A percentile compares a stretch with the other conserved stretches of the same genome.
Conservation (phyloP, 30 jellyfish, hydroid and myxozoan species). For the Pelagia noctiluca region DNA sequence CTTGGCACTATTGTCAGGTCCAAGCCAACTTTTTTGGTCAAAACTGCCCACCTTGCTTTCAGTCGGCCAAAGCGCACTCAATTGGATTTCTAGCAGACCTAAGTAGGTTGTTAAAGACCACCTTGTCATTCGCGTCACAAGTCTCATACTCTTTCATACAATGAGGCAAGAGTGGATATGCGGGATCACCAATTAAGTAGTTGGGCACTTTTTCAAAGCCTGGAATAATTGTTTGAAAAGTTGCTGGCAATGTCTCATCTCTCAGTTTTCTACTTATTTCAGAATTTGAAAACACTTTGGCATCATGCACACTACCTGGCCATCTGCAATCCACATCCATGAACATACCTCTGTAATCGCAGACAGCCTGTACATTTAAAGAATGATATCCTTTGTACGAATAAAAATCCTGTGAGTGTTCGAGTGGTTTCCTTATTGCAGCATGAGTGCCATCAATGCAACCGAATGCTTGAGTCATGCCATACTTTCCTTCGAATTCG, state of each 20-base stretch:
- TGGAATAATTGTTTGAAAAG: slow-evolving; percentile 2
- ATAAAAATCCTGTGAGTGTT: slow-evolving; percentile 43
- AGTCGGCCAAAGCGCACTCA: slow-evolving; percentile 86
- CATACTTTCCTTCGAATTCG: slow-evolving; percentile 28
- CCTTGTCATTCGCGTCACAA: slow-evolving; percentile 49
- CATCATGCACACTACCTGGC: slow-evolving; percentile 82
- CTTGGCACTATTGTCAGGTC: slow-evolving; percentile 53
- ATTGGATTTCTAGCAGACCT: slow-evolving; percentile 78
- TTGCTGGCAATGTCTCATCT: slow-evolving; percentile 32
- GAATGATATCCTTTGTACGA: slow-evolving; percentile 45
- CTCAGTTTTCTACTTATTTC: slow-evolving; percentile 21
- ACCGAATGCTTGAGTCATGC: slow-evolving; percentile 56
- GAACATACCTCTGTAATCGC: slow-evolving; percentile 64
- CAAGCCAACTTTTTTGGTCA: slow-evolving; percentile 63
- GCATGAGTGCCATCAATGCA: slow-evolving; percentile 54
- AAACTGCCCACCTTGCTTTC: slow-evolving; percentile 75
- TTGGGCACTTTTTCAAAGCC: slow-evolving; percentile 52
- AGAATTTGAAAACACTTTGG: slow-evolving; percentile 68
- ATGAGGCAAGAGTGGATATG: slow-evolving; percentile 76
- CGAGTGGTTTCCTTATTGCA: slow-evolving; percentile 33
- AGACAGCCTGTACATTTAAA: slow-evolving; percentile 78
- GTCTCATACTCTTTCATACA: slow-evolving; percentile 76
- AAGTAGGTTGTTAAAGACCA: slow-evolving; percentile 65
- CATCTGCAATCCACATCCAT: slow-evolving; percentile 84
- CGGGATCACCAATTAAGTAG: slow-evolving; percentile 79